Percentiles rank a stretch among this genome's conserved stretches.
Conservation (phyloP, 1,140 invertebrate species). For the Diachasmimorpha longicaudata region DNA sequence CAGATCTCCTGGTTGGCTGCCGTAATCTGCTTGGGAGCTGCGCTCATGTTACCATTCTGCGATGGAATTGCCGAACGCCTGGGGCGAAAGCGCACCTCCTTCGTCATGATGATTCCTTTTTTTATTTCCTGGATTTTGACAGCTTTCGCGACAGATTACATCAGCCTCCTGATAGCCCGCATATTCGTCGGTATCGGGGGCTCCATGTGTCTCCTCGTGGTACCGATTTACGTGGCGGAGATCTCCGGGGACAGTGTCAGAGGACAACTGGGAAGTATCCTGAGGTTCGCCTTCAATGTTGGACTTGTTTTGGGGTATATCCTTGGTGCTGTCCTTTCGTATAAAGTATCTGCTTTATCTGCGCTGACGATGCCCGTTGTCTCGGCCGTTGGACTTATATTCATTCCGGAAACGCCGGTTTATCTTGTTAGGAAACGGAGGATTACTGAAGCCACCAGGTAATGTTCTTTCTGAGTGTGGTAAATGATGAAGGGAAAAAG, state of each 20-base stretch:
- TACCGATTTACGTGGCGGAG: conserved; percentile 68
- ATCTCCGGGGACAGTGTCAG: conserved; percentile 63
- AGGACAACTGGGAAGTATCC: conserved; percentile 64
- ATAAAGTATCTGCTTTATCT: conserved; percentile 55
- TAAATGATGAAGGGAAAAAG: no score
- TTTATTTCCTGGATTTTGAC: conserved; percentile 52
- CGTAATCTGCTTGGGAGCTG: conserved; percentile 49
- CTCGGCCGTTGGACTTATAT: conserved; percentile 57
- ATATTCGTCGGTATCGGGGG: conserved; percentile 60
- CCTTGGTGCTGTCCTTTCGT: conserved; percentile 64
- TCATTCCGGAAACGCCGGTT: conserved; percentile 69
- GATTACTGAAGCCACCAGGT: conserved; percentile 53
- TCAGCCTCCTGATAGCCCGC: conserved; percentile 46
- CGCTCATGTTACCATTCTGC: conserved; percentile 42
- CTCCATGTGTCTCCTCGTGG: conserved; percentile 60
- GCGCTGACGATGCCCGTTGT: conserved; percentile 57
- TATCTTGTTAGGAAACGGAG: conserved; percentile 53
- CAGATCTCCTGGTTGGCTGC: conserved; percentile 61
- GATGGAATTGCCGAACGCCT: conserved; percentile 47
- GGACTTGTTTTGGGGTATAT: conserved; percentile 67
- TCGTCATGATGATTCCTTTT: conserved; percentile 40
- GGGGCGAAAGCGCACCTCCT: conserved; percentile 55
- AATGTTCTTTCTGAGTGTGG: no score
- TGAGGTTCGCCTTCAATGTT: conserved; percentile 63
- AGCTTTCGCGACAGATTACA: conserved; percentile 45